phyloP scores from a whole-genome alignment of 2,797 vertebrate species.

The Todus mexicanus region DNA sequence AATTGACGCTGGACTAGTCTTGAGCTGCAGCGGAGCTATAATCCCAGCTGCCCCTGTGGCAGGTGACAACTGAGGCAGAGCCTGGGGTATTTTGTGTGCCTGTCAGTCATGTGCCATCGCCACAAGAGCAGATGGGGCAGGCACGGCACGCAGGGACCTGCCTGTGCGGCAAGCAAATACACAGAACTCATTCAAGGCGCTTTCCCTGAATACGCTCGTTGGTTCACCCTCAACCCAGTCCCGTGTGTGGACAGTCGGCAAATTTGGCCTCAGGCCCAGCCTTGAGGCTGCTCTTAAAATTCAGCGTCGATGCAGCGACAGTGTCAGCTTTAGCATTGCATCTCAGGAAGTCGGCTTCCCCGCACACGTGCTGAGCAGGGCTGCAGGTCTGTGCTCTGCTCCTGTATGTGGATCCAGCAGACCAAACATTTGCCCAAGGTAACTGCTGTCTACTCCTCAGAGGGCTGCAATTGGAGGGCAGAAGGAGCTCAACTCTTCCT shows the following conservation, averaged over 20 bases:
- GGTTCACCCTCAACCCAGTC: slow-evolving; percentile 23
- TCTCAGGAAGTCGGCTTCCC: background rate
- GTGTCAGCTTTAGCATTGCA: background rate
- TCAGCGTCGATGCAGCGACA: background rate
- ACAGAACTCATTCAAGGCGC: slow-evolving; percentile 15
- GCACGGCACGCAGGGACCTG: slow-evolving; percentile 27
- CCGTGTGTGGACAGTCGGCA: background rate
- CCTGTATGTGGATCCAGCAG: fast-evolving
- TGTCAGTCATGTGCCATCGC: slow-evolving; percentile 32
- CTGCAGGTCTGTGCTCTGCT: fast-evolving
- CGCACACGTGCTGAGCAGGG: fast-evolving
- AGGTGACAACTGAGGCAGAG: slow-evolving; percentile 41
- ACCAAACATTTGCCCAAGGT: background rate
- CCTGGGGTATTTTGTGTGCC: slow-evolving; percentile 15
- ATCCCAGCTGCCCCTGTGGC: slow-evolving; percentile 17
- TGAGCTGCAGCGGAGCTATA: background rate
- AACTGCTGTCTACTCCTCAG: background rate
- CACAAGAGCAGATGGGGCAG: slow-evolving; percentile 58
- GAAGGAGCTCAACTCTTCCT: background rate
- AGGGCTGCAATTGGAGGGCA: background rate
- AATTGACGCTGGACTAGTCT: background rate
- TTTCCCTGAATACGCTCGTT: background rate
- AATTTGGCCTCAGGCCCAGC: slow-evolving; percentile 61
- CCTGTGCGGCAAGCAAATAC: background rate
- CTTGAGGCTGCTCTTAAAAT: slow-evolving; percentile 64